phyloP scores from a whole-genome alignment of 2,888 invertebrate species.

The Limulus polyphemus region DNA sequence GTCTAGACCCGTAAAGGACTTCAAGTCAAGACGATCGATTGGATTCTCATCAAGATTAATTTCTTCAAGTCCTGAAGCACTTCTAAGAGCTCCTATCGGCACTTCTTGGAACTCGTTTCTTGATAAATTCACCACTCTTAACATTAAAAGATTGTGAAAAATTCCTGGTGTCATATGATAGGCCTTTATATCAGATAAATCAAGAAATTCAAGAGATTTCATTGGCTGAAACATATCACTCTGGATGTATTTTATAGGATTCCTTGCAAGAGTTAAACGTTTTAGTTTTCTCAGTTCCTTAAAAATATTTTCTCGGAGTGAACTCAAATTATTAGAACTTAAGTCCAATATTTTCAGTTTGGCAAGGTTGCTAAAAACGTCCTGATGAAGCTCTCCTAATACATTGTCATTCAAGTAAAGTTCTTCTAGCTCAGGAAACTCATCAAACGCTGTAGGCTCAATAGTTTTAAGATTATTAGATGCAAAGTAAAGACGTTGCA shows the following conservation, averaged over 20 bases:
- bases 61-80: constrained; percentile 11
- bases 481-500: no score
- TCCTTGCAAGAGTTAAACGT: constrained; percentile 14
- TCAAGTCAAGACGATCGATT: constrained; percentile 6
- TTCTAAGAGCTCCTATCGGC: constrained; percentile 18
- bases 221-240: constrained; percentile 13
- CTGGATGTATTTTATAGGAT: constrained; percentile 12
- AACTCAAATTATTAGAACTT: no score
- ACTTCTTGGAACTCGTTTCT: constrained; percentile 19
- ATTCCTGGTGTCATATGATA: constrained; percentile 11
- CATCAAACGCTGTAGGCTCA: no score
- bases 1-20: constrained; percentile 12
- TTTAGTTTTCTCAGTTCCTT: no score
- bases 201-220: constrained; percentile 16
- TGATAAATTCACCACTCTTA: constrained; percentile 20
- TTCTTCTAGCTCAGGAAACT: no score
- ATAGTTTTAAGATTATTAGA: no score
- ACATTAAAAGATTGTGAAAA: constrained; percentile 12
- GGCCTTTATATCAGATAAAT: constrained; percentile 13
- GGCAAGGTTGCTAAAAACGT: no score
- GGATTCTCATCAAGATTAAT: constrained; percentile 20
- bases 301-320: no score
- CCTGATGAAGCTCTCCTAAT: no score
- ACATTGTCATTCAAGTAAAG: no score
- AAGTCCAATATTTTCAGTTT: no score